Evolutionary conservation across 2,888 invertebrate species (phyloP), one percentile per base, ranked within the genome.

Genomic region (Amblyteles armatorius): DNA sequence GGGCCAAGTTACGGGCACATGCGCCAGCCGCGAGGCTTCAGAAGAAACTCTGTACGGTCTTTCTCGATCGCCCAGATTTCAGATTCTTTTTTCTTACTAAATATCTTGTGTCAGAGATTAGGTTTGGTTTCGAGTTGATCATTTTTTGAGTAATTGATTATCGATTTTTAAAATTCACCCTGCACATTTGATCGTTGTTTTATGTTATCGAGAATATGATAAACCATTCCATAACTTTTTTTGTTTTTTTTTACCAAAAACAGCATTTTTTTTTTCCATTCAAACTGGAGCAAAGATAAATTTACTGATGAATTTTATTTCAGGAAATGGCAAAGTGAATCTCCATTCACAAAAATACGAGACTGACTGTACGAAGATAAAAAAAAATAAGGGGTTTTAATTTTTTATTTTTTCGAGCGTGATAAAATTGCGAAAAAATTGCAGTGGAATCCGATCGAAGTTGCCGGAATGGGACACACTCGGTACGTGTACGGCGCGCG

Each of bases 1-100:
- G 87, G 79, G 87, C 88, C 85, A 86, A 84, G 82, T 79, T 68
- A 81, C 84, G 81, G 74, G 74, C 48, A 6, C 57, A 48, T 65
- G 71, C 60, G 65, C 63, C 60, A 48, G 71, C 40, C 68, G 55
- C 68, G 68, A 57, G 78, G 19, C 22, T 57, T 29, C 44, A 69
- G 69, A 52, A 57, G 52, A 19, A 22, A 48, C 22, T 19, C 19
- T 26, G 26, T 26, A 57, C 11, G 22, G 26, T 13, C 13, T 26
- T 57, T 57, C 26, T 26, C 22, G 57, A 57, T 22, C 26, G 9
- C 26, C 11, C 22, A 57, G 26, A 22, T 57, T 57, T 22, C 0
- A 26, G 22, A 26, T 26, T 26, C 26, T 13, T 11, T 22, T 13
- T 48, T 48, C 44, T 16, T 16, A 4, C 44, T 3, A 16, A 48